A percentile compares a stretch with the other conserved stretches of the same genome.
Conservation (phyloP, 2,888 invertebrate species). For the Apodemia hepburni region DNA sequence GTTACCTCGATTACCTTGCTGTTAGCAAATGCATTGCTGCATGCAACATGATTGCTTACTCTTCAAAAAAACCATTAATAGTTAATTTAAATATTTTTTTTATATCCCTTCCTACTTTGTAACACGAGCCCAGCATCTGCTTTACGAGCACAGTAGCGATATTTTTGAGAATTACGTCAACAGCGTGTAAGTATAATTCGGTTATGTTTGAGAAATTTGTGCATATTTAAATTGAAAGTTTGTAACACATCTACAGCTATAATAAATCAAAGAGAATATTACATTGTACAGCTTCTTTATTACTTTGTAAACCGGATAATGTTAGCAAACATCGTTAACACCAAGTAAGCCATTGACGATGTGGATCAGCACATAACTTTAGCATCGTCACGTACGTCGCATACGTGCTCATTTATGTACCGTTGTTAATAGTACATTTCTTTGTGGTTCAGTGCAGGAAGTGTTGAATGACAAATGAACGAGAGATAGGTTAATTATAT, state of each 20-base stretch:
- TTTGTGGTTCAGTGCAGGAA: constrained; percentile 8
- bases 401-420: constrained; percentile 7
- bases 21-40: too few relatives aligned
- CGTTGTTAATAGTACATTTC: constrained; percentile 5
- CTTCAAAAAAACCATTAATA: too few relatives aligned
- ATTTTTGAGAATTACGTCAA: background rate
- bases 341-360: background rate
- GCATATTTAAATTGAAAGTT: background rate
- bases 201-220: too few relatives aligned
- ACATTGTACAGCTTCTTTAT: background rate
- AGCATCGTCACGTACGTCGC: background rate
- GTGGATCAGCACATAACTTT: constrained; percentile 7
- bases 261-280: background rate
- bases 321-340: constrained; percentile 2
- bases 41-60: too few relatives aligned
- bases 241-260: background rate
- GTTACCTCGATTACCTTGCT: too few relatives aligned
- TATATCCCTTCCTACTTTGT: too few relatives aligned
- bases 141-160: background rate
- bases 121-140: too few relatives aligned
- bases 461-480: constrained; percentile 12
- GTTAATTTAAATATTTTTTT: too few relatives aligned
- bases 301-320: background rate
- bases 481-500: constrained; percentile 14
- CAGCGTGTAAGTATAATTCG: too few relatives aligned